Evolutionary conservation across 2,888 invertebrate genomes (phyloP), one percentile per base, ranked within the genome.

Genomic region (Acholoe squamosa): DNA sequence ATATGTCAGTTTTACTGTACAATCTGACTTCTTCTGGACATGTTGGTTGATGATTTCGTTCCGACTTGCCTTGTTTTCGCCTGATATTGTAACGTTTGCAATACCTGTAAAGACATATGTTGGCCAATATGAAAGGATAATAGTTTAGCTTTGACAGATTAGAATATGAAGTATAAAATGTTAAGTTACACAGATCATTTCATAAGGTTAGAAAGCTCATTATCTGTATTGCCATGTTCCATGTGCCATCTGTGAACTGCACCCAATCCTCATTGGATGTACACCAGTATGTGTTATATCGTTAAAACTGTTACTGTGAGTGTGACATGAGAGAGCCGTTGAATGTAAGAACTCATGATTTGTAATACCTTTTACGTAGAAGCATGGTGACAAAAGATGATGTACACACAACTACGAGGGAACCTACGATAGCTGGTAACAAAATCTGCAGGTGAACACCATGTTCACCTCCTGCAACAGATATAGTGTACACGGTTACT

Each of bases 1-100:
- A 80, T 80, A 19, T 3, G 34, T 80, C 76, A 1, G 16, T 3
- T n/a, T 43, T 80, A n/a, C n/a, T 80, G 80, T 34, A 80, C 34
- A 80, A 43, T 25, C 80, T 80, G 14, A 80, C 80, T 80, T 33
- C 80, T 34, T 80, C 80, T 34, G 80, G 80, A 43, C 80, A n/a
- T 25, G 19, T 34, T 10, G 80, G 34, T 80, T 80, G 34, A 43
- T 80, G 80, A 80, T 34, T 5, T 80, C 43, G 14, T 12, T 34
- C n/a, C 0, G 12, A 19, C 43, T 80, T 33, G 19, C 5, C 34
- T 33, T 80, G 80, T n/a, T 80, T 80, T 43, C 12, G 12, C 10
- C 43, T 34, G 33, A 80, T 80, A 34, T 43, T 80, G 43, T 80
- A 80, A 22, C 80, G 33, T 43, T 34, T 80, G 43, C 80, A 80